A percentile compares a stretch with the other conserved stretches of the same genome.
phyloP scores from a whole-genome alignment of 2,113 vertebrate species.

The Rhipidura dahli region DNA sequence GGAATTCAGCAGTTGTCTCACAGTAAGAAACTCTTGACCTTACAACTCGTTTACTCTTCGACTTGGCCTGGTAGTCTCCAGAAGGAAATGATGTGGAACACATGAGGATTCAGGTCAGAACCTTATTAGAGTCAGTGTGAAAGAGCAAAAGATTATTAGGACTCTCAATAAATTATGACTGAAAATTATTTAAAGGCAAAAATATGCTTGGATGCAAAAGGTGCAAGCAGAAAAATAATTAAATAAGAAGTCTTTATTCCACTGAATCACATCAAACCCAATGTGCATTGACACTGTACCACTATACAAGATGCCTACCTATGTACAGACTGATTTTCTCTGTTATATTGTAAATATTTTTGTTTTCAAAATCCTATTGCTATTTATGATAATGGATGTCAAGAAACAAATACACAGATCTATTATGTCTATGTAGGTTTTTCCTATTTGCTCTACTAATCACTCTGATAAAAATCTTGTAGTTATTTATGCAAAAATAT shows the following conservation, averaged over 20 bases:
- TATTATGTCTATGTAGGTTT: not conserved
- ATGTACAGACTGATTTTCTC: not conserved
- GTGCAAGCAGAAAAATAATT: not conserved
- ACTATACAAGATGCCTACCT: not conserved
- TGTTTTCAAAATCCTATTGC: not conserved
- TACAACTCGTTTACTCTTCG: conserved; percentile 66
- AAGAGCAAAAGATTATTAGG: conserved; percentile 54
- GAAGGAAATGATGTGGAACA: conserved; percentile 69
- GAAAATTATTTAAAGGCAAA: conserved; percentile 36
- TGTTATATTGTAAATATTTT: not conserved
- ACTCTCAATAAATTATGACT: conserved; percentile 41
- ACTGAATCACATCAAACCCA: not conserved
- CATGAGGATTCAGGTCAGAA: conserved; percentile 59
- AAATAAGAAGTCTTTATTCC: not conserved
- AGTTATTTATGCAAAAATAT: not conserved
- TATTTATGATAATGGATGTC: not conserved
- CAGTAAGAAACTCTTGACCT: conserved; percentile 70
- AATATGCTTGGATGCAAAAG: conserved; percentile 1
- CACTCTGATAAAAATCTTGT: not conserved
- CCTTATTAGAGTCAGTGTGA: conserved; percentile 52
- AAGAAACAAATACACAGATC: not conserved
- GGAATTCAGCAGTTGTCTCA: conserved; percentile 65
- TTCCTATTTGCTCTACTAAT: not conserved
- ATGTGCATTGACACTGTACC: not conserved
- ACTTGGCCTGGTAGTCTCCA: conserved; percentile 63